Evolutionary conservation across 2,113 vertebrate genomes (phyloP).

Genomic region (Mugil cephalus): DNA sequence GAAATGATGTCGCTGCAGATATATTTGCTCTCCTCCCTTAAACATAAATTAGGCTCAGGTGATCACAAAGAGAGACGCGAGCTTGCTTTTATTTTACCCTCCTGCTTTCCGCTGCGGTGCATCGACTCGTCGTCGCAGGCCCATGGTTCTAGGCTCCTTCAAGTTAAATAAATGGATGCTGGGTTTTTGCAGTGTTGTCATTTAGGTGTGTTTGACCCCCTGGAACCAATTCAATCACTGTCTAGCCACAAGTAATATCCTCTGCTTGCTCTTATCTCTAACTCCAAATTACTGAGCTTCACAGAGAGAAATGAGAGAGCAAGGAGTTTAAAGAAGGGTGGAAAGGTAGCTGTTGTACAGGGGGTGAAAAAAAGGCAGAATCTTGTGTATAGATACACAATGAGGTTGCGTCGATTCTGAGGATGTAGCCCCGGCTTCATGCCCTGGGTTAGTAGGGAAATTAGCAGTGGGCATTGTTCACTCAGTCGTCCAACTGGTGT

Average conservation of each 20-base stretch:
- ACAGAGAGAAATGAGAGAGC: conserved; percentile 31
- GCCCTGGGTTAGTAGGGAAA: conserved; percentile 44
- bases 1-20: conserved; percentile 12
- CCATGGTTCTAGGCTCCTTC: conserved; percentile 28
- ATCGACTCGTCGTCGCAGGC: not conserved
- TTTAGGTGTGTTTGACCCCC: conserved; percentile 77
- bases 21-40: conserved; percentile 26
- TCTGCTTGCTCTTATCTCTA: conserved; percentile 67
- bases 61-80: conserved; percentile 38
- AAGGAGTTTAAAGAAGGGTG: conserved; percentile 57
- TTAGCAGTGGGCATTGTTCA: conserved; percentile 42
- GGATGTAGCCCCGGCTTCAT: conserved; percentile 16
- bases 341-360: conserved; percentile 42
- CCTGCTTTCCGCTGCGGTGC: conserved; percentile 14
- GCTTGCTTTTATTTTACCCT: conserved; percentile 40
- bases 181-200: conserved; percentile 55
- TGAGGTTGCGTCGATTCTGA: conserved; percentile 38
- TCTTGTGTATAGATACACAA: conserved; percentile 39
- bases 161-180: conserved; percentile 58
- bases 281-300: conserved; percentile 67
- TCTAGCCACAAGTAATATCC: conserved; percentile 74
- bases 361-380: conserved; percentile 27
- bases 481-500: conserved; percentile 56
- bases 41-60: conserved; percentile 31
- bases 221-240: conserved; percentile 73